Percentiles rank a stretch among this genome's conserved stretches.
Evolutionary conservation across 2,113 vertebrate genomes (phyloP).

Genomic region (Anhinga anhinga): DNA sequence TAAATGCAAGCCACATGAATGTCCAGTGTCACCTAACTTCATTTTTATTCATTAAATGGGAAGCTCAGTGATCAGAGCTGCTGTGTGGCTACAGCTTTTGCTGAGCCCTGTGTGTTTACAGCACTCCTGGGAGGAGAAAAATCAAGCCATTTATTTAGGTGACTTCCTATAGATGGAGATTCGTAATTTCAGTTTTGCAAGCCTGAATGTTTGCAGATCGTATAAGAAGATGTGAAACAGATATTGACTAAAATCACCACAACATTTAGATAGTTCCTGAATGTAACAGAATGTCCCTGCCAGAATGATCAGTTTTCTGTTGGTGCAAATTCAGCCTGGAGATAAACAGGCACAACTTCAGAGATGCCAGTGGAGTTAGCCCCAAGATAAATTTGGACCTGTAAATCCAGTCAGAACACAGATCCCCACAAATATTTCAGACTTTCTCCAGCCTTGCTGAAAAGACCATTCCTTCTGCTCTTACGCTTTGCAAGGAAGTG

Average conservation of each 20-base stretch:
- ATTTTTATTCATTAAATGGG: not conserved
- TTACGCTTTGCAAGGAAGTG: not conserved
- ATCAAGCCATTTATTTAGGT: not conserved
- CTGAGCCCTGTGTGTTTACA: not conserved
- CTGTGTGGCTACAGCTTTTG: not conserved
- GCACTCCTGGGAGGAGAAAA: not conserved
- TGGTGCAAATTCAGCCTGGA: not conserved
- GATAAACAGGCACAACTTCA: not conserved
- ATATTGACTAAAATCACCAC: not conserved
- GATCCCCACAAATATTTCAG: not conserved
- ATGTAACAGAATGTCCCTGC: not conserved
- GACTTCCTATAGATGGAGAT: not conserved
- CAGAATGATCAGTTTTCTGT: not conserved
- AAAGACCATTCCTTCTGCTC: not conserved
- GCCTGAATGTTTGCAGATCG: not conserved
- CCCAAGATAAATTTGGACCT: not conserved
- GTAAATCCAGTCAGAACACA: not conserved
- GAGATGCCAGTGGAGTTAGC: not conserved
- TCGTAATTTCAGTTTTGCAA: not conserved
- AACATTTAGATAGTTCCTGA: not conserved
- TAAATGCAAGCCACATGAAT: not conserved
- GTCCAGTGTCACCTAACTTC: not conserved
- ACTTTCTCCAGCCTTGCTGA: not conserved
- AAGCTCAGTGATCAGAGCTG: not conserved
- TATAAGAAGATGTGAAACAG: not conserved